These are phyloP conservation scores for Megaustenia siamemsis DNA, from an alignment of 2,888 invertebrate genomes.

Conservation along the genomic window DNA sequence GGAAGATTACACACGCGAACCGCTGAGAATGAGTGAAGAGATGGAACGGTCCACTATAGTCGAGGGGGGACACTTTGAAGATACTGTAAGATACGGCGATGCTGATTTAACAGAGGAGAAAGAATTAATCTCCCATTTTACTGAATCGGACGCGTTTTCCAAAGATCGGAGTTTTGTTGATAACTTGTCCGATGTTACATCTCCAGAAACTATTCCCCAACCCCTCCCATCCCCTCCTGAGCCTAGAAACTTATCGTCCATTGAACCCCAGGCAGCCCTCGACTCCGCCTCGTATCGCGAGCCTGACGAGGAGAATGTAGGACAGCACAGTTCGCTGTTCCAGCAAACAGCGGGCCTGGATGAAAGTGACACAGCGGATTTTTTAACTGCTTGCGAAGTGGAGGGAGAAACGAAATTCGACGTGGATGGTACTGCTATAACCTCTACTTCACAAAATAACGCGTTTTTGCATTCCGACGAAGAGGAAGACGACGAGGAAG, in stretches of 20 bases:
- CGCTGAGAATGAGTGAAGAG: not conserved
- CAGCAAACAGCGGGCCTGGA: not conserved
- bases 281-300: slow-evolving; percentile 12
- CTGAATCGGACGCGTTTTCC: not conserved
- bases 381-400: slow-evolving; percentile 43
- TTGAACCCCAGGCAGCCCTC: slow-evolving; percentile 24
- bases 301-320: not conserved
- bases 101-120: not conserved
- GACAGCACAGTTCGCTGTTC: slow-evolving; percentile 27
- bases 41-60: not conserved
- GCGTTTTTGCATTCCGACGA: slow-evolving; percentile 47
- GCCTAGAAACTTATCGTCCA: slow-evolving; percentile 29
- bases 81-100: not conserved
- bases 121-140: slow-evolving; percentile 4
- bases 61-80: not conserved
- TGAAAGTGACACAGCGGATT: slow-evolving; percentile 21
- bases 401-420: slow-evolving; percentile 51
- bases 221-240: slow-evolving; percentile 49
- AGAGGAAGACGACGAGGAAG: slow-evolving; percentile 48
- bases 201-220: slow-evolving; percentile 46
- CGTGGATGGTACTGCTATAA: slow-evolving; percentile 46
- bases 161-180: slow-evolving; percentile 42
- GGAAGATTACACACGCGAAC: slow-evolving; percentile 2
- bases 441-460: slow-evolving; percentile 39
- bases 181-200: slow-evolving; percentile 23